Evolutionary conservation across 1,140 invertebrate genomes (phyloP).

Genomic region (Phortica variegata): DNA sequence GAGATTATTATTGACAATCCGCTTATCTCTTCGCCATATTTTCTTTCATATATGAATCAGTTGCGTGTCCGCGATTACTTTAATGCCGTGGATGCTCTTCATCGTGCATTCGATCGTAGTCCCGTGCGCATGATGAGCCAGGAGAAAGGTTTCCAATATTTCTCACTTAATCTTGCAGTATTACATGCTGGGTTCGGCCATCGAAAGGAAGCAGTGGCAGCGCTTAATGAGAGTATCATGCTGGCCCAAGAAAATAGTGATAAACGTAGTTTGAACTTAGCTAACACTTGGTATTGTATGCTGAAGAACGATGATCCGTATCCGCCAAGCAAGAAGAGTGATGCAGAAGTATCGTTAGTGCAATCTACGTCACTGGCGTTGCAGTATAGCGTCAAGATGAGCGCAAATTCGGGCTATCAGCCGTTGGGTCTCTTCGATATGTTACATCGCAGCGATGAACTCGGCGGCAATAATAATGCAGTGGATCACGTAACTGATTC

Average conservation of each 20-base stretch:
- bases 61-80: constrained; percentile 84
- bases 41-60: constrained; percentile 87
- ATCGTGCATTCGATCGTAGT: constrained; percentile 81
- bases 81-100: constrained; percentile 78
- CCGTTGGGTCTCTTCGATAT: constrained; percentile 65
- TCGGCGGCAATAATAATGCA: constrained; percentile 83
- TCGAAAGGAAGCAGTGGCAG: constrained; percentile 75
- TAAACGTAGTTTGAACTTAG: constrained; percentile 80
- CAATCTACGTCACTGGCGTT: constrained; percentile 68
- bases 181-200: constrained; percentile 85
- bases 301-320: constrained; percentile 58
- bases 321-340: constrained; percentile 36
- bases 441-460: constrained; percentile 77
- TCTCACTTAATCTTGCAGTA: constrained; percentile 84
- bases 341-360: constrained; percentile 61
- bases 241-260: constrained; percentile 86
- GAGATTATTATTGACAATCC: constrained; percentile 79
- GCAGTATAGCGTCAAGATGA: constrained; percentile 63
- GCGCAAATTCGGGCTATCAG: constrained; percentile 47
- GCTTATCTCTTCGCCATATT: constrained; percentile 85
- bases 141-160: constrained; percentile 74
- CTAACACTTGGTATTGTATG: constrained; percentile 77
- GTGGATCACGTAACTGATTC: constrained; percentile 77
- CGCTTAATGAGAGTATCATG: constrained; percentile 81
- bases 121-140: constrained; percentile 60